These are phyloP conservation scores for Fundulus diaphanus DNA, from an alignment of 2,797 vertebrate species.

Conservation along the genomic window DNA sequence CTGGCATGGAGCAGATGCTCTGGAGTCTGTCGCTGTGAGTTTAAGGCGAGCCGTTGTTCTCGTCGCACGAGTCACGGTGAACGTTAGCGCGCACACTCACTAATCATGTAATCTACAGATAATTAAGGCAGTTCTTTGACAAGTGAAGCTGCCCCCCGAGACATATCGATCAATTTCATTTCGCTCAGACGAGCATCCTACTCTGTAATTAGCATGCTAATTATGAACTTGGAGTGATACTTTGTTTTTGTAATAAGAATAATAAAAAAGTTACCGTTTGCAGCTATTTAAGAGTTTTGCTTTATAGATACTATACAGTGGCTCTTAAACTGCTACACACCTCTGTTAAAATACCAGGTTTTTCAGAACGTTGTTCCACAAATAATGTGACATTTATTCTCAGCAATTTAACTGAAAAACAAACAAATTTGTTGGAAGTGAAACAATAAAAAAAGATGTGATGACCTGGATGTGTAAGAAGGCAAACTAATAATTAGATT, in stretches of 20 bases:
- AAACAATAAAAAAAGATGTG: not conserved
- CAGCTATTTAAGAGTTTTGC: not conserved
- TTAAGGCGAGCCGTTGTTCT: conserved; percentile 32
- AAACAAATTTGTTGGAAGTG: not conserved
- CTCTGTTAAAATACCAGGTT: no score
- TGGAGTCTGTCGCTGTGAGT: conserved; percentile 26
- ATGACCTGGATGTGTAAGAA: no score
- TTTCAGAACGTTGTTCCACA: no score
- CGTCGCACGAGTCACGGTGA: conserved; percentile 15
- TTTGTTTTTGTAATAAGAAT: conserved; percentile 2
- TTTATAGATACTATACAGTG: not conserved
- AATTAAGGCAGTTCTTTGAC: conserved; percentile 50
- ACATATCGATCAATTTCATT: conserved; percentile 25
- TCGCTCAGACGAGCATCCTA: conserved; percentile 15
- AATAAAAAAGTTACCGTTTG: not conserved
- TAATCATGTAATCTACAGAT: conserved; percentile 40
- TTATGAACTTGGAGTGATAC: not conserved
- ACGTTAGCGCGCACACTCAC: conserved; percentile 35
- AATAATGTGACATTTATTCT: not conserved
- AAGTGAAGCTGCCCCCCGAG: conserved; percentile 43
- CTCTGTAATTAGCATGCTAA: not conserved
- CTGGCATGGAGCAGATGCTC: conserved; percentile 25
- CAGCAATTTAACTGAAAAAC: not conserved
- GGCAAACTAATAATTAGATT: not conserved
- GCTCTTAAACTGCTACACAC: no score